Percentiles rank a stretch among this genome's conserved stretches.
Evolutionary conservation across 2,888 invertebrate genomes (phyloP).

Genomic region (Galerucella nymphaeae): DNA sequence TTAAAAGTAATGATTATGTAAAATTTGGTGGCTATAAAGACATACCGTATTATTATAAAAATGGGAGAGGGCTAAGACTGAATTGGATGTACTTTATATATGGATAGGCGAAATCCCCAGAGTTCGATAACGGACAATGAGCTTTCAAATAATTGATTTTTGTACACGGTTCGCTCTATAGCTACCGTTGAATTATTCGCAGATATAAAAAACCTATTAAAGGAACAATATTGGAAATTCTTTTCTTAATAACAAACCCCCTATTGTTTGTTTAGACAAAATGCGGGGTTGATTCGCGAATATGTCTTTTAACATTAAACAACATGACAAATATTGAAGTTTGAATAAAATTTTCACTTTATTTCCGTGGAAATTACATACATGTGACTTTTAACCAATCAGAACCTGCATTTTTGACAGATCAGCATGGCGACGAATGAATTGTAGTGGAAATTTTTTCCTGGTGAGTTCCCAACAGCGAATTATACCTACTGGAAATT

Average conservation of each 20-base stretch:
- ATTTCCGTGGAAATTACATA: no score
- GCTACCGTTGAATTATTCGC: slow-evolving; percentile 19
- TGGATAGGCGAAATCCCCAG: slow-evolving; percentile 29
- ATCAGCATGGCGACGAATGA: no score
- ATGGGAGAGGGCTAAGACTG: background rate
- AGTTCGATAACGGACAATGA: slow-evolving; percentile 39
- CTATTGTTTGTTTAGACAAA: slow-evolving; percentile 10
- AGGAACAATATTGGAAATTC: slow-evolving; percentile 34
- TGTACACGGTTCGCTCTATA: slow-evolving; percentile 23
- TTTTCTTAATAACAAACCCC: slow-evolving; percentile 32
- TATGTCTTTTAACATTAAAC: background rate
- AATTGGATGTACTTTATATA: slow-evolving; percentile 20
- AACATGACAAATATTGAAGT: background rate
- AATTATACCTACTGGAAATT: no score
- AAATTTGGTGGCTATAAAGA: background rate
- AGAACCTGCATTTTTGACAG: no score
- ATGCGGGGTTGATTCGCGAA: background rate
- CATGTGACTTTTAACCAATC: no score
- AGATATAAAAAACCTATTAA: slow-evolving; percentile 32
- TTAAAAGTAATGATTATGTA: background rate
- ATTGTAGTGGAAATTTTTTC: no score
- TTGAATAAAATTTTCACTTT: no score
- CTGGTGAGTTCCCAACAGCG: no score
- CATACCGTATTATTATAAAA: background rate
- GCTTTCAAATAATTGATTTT: slow-evolving; percentile 40